Evolutionary conservation across 53 echinoderm and acorn worm genomes (phyloP).

Genomic region (Stichopus horrens): DNA sequence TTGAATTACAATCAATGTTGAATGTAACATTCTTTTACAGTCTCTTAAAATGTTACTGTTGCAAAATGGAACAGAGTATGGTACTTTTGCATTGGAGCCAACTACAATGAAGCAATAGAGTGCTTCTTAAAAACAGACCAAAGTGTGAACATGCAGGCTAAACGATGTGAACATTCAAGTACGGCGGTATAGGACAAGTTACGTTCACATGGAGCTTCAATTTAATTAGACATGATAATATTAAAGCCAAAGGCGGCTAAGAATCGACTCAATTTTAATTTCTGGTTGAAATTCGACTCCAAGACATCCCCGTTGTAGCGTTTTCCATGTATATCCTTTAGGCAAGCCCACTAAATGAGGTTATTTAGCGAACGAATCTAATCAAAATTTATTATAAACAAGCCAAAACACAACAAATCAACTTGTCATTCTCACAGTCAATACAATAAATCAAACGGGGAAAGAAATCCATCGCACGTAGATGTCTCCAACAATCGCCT

Average conservation of each 20-base stretch:
- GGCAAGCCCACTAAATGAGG: slow-evolving; percentile 30
- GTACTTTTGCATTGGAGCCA: too few species aligned
- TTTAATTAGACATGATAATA: neutral
- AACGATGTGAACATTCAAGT: too few species aligned
- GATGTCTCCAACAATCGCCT: neutral
- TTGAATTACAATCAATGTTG: too few species aligned
- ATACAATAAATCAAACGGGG: slow-evolving; percentile 31
- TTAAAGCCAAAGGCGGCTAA: slow-evolving; percentile 14
- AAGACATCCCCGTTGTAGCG: slow-evolving; percentile 1
- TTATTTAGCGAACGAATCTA: slow-evolving; percentile 28
- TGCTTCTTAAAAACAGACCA: too few species aligned
- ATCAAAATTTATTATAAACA: slow-evolving; percentile 42
- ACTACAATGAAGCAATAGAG: too few species aligned
- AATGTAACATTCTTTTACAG: too few species aligned
- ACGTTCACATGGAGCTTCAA: neutral
- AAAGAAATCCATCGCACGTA: neutral
- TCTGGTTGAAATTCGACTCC: slow-evolving; percentile 13
- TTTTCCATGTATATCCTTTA: slow-evolving; percentile 2
- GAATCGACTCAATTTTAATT: slow-evolving; percentile 30
- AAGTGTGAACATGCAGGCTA: too few species aligned
- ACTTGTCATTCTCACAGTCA: slow-evolving; percentile 37
- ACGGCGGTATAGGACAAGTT: too few species aligned
- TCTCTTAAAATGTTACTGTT: too few species aligned
- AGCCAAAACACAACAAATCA: slow-evolving; percentile 31
- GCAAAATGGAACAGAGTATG: too few species aligned